Base-by-base conservation (phyloP, 2,888 invertebrate species). In the Drosophila cognata region DNA sequence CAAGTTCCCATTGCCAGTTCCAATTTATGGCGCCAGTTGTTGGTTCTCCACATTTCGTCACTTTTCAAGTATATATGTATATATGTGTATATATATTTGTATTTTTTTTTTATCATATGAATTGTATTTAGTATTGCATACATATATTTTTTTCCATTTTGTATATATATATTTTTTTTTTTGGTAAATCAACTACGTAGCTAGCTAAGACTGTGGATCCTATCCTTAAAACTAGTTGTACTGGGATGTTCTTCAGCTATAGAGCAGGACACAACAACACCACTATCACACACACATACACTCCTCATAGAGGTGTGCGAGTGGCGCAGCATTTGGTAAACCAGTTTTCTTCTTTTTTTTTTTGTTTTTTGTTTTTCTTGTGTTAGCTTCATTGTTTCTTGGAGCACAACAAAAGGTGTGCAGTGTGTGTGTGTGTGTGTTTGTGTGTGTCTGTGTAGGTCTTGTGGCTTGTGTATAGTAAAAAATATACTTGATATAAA, bases 261-360 rank as follows among this genome's bases (percentile, higher is more conserved):
- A 66, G 25, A 31, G 25, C 80, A 76, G 81, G 73, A 81, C 61
- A 69, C 41, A 53, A 65, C 33, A 36, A 29, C 13, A 18, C 28
- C 59, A 18, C 38, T 38, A 38, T 18, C 18, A 46, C 38, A 52
- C 50, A 57, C 57, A 48, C 52, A 16, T 8, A 38, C 18, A 38
- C 8, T 28, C 28, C 46, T 65, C 35, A 48, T 38, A 48, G 18
- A 28, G 38, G 52, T 50, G 38, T 52, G 41, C 25, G 60, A 71
- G 60, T 46, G 52, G 64, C 69, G 71, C 55, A 51, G 57, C 85
- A 86, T 88, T 89, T 89, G 88, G 74, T 60, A 86, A 86, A 86
- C 85, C 85, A 80, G 85, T 86, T 86, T 84, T 73, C 48, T 46
- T 38, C 28, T 59, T 63, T 56, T 64, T 29, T 38, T 52, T 52